These are phyloP conservation scores for Phalacrocorax brasilianus DNA, from an alignment of 2,113 vertebrate genomes.

Conservation along the genomic window DNA sequence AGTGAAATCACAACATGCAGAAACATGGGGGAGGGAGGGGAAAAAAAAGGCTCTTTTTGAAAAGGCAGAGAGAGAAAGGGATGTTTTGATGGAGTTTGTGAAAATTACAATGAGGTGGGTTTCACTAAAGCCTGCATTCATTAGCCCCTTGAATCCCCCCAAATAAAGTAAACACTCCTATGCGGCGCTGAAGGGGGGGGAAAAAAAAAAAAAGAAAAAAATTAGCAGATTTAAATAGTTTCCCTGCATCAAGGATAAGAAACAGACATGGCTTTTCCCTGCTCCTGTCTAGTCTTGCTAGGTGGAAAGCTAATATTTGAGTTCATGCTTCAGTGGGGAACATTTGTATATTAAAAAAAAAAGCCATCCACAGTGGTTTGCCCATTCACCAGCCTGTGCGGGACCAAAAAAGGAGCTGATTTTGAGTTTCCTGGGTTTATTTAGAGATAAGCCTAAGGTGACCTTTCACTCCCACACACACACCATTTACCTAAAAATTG, in stretches of 20 bases:
- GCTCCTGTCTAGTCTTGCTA: conserved; percentile 67
- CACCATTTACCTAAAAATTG: not conserved
- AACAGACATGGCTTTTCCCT: conserved; percentile 74
- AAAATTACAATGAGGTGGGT: conserved; percentile 54
- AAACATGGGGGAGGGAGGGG: conserved; percentile 31
- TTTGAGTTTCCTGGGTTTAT: conserved; percentile 43
- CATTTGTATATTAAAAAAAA: conserved; percentile 62
- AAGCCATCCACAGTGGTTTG: conserved; percentile 16
- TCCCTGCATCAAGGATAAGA: conserved; percentile 73
- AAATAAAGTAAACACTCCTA: conserved; percentile 54
- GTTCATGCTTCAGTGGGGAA: conserved; percentile 71
- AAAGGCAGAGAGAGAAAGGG: not conserved
- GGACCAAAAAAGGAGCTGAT: not conserved
- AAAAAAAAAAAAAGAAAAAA: not conserved
- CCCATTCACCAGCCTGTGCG: not conserved
- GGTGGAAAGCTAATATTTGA: conserved; percentile 79
- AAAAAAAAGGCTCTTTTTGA: not conserved
- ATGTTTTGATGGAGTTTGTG: conserved; percentile 55
- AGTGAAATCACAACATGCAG: conserved; percentile 93
- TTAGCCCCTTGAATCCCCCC: conserved; percentile 33
- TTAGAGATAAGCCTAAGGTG: conserved; percentile 34
- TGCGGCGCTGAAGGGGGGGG: not conserved
- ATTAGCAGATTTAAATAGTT: conserved; percentile 84
- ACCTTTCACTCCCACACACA: conserved; percentile 58
- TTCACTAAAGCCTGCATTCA: conserved; percentile 79